Percentiles rank a stretch among this genome's conserved stretches.
Conservation (phyloP, 1,140 invertebrate genomes). For the Drosophila bipectinata region DNA sequence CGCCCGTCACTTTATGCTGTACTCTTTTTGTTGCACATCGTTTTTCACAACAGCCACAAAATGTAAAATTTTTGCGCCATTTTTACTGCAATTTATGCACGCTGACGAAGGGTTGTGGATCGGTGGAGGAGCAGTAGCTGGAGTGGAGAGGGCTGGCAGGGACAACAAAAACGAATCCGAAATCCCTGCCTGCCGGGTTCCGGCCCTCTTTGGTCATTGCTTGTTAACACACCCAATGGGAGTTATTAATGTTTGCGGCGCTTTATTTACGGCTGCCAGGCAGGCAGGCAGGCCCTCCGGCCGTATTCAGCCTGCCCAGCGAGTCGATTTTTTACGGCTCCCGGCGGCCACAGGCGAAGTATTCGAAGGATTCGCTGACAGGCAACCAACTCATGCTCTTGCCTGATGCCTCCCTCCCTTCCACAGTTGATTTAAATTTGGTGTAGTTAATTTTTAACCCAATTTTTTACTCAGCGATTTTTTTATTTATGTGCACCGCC, state of each 20-base stretch:
- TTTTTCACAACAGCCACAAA: slow-evolving; percentile 73
- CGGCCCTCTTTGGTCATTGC: slow-evolving; percentile 76
- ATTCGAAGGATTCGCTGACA: slow-evolving; percentile 68
- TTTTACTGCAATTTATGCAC: slow-evolving; percentile 81
- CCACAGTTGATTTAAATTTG: slow-evolving; percentile 77
- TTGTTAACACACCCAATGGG: slow-evolving; percentile 81
- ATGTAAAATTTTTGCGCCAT: slow-evolving; percentile 64
- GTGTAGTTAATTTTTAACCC: slow-evolving; percentile 81
- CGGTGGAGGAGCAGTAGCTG: too few relatives aligned
- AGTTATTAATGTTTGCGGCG: slow-evolving; percentile 79
- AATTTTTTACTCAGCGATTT: slow-evolving; percentile 58
- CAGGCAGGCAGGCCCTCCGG: slow-evolving; percentile 42
- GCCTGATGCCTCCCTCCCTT: not conserved
- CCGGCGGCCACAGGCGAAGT: slow-evolving; percentile 40
- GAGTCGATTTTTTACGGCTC: slow-evolving; percentile 78
- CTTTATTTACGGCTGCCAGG: slow-evolving; percentile 73
- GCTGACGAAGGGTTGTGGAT: slow-evolving; percentile 16
- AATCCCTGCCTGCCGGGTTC: slow-evolving; percentile 51
- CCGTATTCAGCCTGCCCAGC: slow-evolving; percentile 36
- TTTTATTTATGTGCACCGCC: slow-evolving; percentile 75
- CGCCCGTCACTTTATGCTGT: slow-evolving; percentile 6
- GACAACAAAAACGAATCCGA: slow-evolving; percentile 43
- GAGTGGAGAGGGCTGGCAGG: not conserved
- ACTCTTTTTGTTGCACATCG: slow-evolving; percentile 69
- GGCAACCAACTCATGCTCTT: slow-evolving; percentile 27